These are phyloP conservation scores for Kryptopterus vitreolus DNA, from an alignment of 2,797 vertebrate genomes.

Conservation along the genomic window DNA sequence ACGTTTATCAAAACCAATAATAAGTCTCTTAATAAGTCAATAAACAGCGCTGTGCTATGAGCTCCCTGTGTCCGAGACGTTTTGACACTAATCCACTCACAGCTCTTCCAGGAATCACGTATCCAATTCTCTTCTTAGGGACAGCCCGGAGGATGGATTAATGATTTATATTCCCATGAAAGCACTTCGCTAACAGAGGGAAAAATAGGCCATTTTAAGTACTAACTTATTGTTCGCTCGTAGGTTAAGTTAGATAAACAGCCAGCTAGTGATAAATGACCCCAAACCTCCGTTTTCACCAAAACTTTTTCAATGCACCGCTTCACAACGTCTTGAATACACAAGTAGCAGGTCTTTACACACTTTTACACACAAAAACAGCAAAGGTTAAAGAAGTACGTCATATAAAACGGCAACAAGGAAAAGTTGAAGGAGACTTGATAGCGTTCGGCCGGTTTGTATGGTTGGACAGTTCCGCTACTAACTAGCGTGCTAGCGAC, in stretches of 20 bases:
- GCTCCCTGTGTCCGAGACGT: not conserved
- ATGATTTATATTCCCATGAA: slow-evolving; percentile 5
- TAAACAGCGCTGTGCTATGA: no score
- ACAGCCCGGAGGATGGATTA: not conserved
- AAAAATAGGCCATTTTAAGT: not conserved
- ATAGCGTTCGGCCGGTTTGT: not conserved
- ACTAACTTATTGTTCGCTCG: not conserved
- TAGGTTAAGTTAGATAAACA: not conserved
- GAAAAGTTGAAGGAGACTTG: not conserved
- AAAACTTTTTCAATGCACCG: not conserved
- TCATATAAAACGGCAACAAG: not conserved
- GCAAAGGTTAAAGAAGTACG: not conserved
- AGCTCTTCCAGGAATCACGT: not conserved
- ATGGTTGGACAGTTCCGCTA: slow-evolving; percentile 2
- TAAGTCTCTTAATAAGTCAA: no score
- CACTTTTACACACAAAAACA: not conserved
- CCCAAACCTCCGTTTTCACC: not conserved
- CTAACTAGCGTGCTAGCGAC: slow-evolving; percentile 19
- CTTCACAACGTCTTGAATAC: not conserved
- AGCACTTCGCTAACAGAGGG: not conserved
- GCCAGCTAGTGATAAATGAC: not conserved
- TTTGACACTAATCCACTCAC: not conserved
- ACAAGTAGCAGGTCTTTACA: not conserved
- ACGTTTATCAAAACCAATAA: not conserved
- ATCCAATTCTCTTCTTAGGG: not conserved